Conservation (phyloP, 2,888 invertebrate species). For the Eilema caniola region DNA sequence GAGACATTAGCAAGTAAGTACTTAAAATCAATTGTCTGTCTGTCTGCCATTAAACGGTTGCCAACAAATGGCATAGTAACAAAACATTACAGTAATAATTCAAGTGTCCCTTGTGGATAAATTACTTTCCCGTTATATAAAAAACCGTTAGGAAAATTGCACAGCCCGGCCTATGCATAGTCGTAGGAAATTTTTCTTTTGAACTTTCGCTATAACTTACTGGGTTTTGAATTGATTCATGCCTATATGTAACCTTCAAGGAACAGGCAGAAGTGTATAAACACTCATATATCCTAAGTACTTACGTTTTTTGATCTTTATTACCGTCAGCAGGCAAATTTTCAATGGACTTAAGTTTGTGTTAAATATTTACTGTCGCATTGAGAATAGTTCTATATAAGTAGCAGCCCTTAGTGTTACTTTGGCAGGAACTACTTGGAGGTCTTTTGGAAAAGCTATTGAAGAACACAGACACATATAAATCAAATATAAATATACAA, state of each 20-base stretch:
- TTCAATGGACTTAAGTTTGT: too few species aligned
- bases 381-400: too few species aligned
- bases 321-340: too few species aligned
- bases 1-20: too few species aligned
- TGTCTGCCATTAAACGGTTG: background rate
- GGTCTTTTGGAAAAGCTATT: too few species aligned
- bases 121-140: conserved; percentile 19
- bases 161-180: background rate
- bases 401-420: too few species aligned
- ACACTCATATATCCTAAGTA: background rate
- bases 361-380: too few species aligned
- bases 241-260: background rate
- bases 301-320: too few species aligned
- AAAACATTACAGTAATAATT: background rate
- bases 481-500: too few species aligned
- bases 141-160: conserved; percentile 26
- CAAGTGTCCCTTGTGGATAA: conserved; percentile 17
- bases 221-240: background rate
- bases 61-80: background rate
- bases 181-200: conserved; percentile 7
- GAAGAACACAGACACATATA: too few species aligned
- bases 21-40: too few species aligned
- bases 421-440: too few species aligned
- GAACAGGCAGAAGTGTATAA: background rate
- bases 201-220: background rate